phyloP scores from a whole-genome alignment of 2,888 invertebrate genomes.

The Dryadula phaetusa region DNA sequence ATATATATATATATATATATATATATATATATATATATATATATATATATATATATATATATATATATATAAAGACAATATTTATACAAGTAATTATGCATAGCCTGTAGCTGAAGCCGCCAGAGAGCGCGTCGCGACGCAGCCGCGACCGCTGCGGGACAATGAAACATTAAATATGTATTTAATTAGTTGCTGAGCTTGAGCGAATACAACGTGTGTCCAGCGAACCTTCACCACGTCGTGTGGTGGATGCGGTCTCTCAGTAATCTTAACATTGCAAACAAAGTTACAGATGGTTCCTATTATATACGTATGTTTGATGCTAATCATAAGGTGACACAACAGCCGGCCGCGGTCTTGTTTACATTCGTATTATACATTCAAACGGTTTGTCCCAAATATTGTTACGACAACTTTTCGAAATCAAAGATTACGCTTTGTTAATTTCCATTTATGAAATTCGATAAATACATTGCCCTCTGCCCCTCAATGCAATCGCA shows the following conservation, averaged over 20 bases:
- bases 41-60: too few species aligned
- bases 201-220: background rate
- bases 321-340: background rate
- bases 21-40: too few species aligned
- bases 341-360: background rate
- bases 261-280: background rate
- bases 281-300: background rate
- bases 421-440: background rate
- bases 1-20: too few species aligned
- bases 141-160: background rate
- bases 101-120: too few species aligned
- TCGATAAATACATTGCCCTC: background rate
- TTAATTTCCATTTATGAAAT: background rate
- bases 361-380: background rate
- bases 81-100: too few species aligned
- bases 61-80: too few species aligned
- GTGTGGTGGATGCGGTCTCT: too few species aligned
- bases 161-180: constrained; percentile 9
- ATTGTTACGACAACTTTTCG: background rate
- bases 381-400: background rate
- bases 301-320: too few species aligned
- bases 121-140: too few species aligned
- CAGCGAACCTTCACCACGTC: background rate
- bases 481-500: background rate
- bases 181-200: background rate